Evolutionary conservation across 2,797 vertebrate genomes (phyloP).

Genomic region (Momotus momota): DNA sequence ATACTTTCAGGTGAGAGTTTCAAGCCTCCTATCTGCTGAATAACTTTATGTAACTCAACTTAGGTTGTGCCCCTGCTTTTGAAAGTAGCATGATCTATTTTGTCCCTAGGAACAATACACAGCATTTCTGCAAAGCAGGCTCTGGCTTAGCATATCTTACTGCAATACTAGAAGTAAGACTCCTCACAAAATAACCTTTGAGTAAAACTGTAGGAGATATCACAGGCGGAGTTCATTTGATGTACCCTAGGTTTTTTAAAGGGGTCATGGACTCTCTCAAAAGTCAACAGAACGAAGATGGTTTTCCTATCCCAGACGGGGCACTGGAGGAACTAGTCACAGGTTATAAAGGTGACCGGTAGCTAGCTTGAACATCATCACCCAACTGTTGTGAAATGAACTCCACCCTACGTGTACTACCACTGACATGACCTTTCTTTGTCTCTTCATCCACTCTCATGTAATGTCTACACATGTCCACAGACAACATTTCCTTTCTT

Average conservation of each 20-base stretch:
- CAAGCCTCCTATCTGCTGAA: neutral
- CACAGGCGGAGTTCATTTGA: neutral
- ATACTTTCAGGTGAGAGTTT: neutral
- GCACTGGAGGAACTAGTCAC: neutral
- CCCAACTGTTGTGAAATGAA: neutral
- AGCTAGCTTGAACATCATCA: neutral
- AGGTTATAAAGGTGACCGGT: neutral
- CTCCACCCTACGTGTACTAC: neutral
- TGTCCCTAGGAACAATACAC: neutral
- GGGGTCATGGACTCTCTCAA: neutral
- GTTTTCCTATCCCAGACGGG: neutral
- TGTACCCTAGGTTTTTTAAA: neutral
- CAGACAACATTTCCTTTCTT: neutral
- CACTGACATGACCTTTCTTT: rapidly evolving
- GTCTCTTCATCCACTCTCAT: neutral
- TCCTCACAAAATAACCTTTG: neutral
- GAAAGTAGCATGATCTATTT: neutral
- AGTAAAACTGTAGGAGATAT: neutral
- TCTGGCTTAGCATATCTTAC: neutral
- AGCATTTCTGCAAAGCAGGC: neutral
- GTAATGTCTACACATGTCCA: rapidly evolving
- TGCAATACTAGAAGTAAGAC: neutral
- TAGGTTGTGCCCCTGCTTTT: neutral
- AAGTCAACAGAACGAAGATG: neutral
- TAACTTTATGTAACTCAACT: slow-evolving; percentile 1